These are phyloP conservation scores for Hydropsyche tenuis DNA, from an alignment of 1,140 invertebrate species.

Conservation along the genomic window DNA sequence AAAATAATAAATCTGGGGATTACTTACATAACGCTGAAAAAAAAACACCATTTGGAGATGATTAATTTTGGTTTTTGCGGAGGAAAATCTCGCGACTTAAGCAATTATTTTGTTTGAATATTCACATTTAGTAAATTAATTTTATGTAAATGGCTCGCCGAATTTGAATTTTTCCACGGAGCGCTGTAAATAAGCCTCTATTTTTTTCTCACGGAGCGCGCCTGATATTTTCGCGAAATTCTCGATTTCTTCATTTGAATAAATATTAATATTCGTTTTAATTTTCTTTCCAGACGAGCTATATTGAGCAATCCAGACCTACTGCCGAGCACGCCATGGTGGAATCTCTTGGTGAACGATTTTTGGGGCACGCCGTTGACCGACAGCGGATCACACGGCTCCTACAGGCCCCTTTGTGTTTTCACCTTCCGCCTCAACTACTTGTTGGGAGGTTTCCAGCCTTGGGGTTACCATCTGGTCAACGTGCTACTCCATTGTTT, in stretches of 20 bases:
- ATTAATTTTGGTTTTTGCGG: constrained; percentile 30
- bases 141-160: constrained; percentile 9
- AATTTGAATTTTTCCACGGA: constrained; percentile 21
- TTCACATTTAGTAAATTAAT: constrained; percentile 26
- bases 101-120: constrained; percentile 29
- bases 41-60: constrained; percentile 18
- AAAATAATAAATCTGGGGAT: constrained; percentile 22
- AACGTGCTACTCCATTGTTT: constrained; percentile 87
- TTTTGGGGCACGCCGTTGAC: constrained; percentile 91
- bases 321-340: constrained; percentile 76
- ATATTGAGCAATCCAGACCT: constrained; percentile 88
- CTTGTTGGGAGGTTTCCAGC: constrained; percentile 82
- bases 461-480: constrained; percentile 89
- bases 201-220: constrained; percentile 24
- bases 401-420: constrained; percentile 90
- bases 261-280: constrained; percentile 38
- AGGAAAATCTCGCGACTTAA: constrained; percentile 10
- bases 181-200: constrained; percentile 12
- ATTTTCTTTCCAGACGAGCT: constrained; percentile 77
- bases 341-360: constrained; percentile 80
- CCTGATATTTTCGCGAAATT: not conserved
- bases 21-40: constrained; percentile 12
- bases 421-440: constrained; percentile 93
- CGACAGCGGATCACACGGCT: constrained; percentile 89
- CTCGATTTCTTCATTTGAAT: not conserved